These are phyloP conservation scores for Circaetus gallicus DNA, from an alignment of 2,113 vertebrate genomes.

Conservation along the genomic window DNA sequence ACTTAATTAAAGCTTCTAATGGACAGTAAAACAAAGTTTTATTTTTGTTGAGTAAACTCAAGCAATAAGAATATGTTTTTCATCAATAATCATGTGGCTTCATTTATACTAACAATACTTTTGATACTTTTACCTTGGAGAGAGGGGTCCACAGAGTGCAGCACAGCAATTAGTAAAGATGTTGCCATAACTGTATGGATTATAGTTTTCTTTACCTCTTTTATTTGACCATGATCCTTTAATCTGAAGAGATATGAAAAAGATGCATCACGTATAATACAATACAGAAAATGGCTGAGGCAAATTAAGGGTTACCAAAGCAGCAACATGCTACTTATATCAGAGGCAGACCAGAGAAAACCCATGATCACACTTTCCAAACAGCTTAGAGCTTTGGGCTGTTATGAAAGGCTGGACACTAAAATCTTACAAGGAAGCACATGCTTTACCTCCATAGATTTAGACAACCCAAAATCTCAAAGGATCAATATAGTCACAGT, in stretches of 20 bases:
- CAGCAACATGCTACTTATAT: not conserved
- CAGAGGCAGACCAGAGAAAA: not conserved
- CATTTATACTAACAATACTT: not conserved
- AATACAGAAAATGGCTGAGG: not conserved
- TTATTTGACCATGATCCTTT: constrained; percentile 99
- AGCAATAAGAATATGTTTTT: not conserved
- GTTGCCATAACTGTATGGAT: constrained; percentile 96
- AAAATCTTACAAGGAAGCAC: not conserved
- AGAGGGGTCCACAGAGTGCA: constrained; percentile 93
- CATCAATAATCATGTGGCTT: not conserved
- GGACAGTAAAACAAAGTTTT: not conserved
- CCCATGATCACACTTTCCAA: not conserved
- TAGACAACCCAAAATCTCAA: not conserved
- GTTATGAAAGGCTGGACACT: not conserved
- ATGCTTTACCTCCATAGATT: not conserved
- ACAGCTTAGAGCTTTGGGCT: not conserved
- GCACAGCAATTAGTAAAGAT: constrained; percentile 95
- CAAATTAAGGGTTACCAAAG: not conserved
- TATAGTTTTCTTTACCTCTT: constrained; percentile 97
- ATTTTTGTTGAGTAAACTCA: not conserved
- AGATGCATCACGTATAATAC: not conserved
- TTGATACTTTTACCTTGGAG: constrained; percentile 84
- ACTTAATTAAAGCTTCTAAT: not conserved
- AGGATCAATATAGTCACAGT: not conserved
- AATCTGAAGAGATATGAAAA: constrained; percentile 81